Evolutionary conservation across 2,113 vertebrate species (phyloP).

Genomic region (Oxygymnocypris stewartii): DNA sequence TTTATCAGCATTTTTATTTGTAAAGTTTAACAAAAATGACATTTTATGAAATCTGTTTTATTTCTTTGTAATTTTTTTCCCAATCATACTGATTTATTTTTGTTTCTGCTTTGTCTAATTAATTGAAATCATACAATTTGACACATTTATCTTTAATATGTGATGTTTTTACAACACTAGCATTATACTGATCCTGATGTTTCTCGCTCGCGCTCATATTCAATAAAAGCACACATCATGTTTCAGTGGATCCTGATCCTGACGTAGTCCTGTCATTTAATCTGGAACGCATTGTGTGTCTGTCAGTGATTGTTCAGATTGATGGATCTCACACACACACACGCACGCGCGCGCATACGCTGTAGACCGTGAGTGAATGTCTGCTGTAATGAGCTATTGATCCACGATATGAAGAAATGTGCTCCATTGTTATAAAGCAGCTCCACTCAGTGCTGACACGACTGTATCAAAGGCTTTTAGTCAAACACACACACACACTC

Average conservation of each 20-base stretch:
- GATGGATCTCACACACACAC: conserved; percentile 45
- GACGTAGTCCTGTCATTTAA: not conserved
- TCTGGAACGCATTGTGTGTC: not conserved
- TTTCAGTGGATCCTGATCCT: not conserved
- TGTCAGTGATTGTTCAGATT: not conserved
- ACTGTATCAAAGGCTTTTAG: not conserved
- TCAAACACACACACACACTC: no score
- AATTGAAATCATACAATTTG: no score
- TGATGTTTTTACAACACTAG: not conserved
- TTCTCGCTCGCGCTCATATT: not conserved
- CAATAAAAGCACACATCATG: not conserved
- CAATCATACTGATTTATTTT: no score
- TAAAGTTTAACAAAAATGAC: no score
- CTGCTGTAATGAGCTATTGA: conserved; percentile 77
- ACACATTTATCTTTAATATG: not conserved
- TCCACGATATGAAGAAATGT: conserved; percentile 76
- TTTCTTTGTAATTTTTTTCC: no score
- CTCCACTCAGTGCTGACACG: conserved; percentile 35
- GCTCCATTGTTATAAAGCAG: conserved; percentile 59
- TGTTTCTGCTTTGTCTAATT: no score
- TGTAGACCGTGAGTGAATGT: conserved; percentile 55
- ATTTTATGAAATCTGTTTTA: no score
- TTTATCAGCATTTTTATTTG: no score
- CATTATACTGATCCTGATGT: not conserved
- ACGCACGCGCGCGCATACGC: conserved; percentile 51